Conservation (phyloP, 2,888 invertebrate species). For the Dolichomitus sp. region DNA sequence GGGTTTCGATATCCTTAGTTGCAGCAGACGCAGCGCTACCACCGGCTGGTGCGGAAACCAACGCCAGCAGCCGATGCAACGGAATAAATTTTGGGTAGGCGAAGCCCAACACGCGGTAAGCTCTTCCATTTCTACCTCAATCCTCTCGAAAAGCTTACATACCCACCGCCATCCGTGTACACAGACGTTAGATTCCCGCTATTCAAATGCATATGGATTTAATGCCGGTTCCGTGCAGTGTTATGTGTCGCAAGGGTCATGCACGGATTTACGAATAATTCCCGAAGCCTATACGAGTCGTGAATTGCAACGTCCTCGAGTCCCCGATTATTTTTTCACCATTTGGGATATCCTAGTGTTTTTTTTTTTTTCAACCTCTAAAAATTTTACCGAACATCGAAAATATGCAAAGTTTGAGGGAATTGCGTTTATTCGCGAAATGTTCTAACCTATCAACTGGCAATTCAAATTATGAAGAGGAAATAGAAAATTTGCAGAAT, state of each 20-base stretch:
- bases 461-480: not conserved
- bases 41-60: not conserved
- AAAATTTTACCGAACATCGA: no score
- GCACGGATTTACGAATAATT: conserved; percentile 12
- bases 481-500: no score
- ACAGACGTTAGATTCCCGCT: not conserved
- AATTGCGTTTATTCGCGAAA: not conserved
- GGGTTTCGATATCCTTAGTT: conserved; percentile 13
- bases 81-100: conserved; percentile 26
- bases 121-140: not conserved
- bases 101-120: conserved; percentile 20
- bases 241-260: not conserved
- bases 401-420: not conserved
- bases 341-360: not conserved
- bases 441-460: not conserved
- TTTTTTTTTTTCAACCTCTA: not conserved
- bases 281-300: conserved; percentile 11
- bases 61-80: not conserved
- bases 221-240: not conserved
- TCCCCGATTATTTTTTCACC: not conserved
- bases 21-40: conserved; percentile 17
- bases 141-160: conserved; percentile 1
- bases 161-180: not conserved
- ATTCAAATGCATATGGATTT: not conserved
- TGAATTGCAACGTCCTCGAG: not conserved